Percentiles rank a stretch among this genome's conserved stretches.
phyloP scores from a whole-genome alignment of 2,888 invertebrate genomes.

The Heteropelma amictum region DNA sequence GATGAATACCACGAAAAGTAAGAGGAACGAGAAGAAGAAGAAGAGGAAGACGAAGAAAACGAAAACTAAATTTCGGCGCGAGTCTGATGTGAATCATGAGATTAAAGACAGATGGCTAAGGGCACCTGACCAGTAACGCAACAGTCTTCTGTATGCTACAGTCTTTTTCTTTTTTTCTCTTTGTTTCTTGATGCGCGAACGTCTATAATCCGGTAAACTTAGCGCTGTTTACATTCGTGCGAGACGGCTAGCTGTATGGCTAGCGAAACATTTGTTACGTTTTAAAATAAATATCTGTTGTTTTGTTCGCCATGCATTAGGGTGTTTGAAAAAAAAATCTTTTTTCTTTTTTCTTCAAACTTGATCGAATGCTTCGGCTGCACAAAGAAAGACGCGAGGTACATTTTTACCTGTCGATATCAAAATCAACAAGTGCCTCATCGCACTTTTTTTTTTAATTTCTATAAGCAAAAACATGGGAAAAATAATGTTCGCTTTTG shows the following conservation, averaged over 20 bases:
- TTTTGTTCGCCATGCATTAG: no score
- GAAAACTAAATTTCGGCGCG: not conserved
- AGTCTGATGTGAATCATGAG: conserved; percentile 48
- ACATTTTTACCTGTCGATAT: no score
- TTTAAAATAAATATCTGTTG: no score
- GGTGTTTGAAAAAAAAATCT: no score
- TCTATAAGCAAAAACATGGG: no score
- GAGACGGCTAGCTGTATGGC: not conserved
- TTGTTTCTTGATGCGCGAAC: conserved; percentile 19
- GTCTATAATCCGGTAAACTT: not conserved
- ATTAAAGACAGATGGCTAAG: conserved; percentile 43
- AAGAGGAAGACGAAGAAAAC: conserved; percentile 4
- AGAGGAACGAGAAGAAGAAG: not conserved
- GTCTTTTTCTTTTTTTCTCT: conserved; percentile 15
- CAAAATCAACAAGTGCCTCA: no score
- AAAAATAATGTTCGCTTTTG: no score
- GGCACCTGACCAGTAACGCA: conserved; percentile 30
- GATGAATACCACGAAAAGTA: not conserved
- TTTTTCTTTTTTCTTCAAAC: no score
- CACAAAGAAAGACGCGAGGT: no score
- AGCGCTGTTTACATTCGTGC: not conserved
- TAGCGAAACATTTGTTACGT: no score
- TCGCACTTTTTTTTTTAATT: no score
- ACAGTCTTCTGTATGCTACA: not conserved
- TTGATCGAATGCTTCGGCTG: no score